A percentile compares a stretch with the other conserved stretches of the same genome.
phyloP scores from a whole-genome alignment of 2,888 invertebrate genomes.

The Dolichomitus sp. region DNA sequence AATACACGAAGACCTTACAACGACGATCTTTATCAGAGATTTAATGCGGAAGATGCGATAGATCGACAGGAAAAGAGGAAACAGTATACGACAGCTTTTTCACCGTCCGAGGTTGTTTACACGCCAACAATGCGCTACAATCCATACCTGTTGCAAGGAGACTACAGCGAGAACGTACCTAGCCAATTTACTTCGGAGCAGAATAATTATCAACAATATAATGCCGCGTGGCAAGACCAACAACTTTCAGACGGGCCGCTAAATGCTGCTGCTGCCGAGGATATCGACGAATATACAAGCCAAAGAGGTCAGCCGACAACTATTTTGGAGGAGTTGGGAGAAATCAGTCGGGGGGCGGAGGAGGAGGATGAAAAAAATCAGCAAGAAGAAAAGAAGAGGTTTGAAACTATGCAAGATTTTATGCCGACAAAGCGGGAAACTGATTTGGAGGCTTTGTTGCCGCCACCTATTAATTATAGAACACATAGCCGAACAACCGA shows the following conservation, averaged over 20 bases:
- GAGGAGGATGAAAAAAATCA: background rate
- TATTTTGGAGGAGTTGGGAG: background rate
- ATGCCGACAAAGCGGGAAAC: background rate
- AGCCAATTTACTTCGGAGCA: background rate
- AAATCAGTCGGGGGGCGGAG: background rate
- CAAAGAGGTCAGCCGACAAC: background rate
- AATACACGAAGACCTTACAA: background rate
- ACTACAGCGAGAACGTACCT: background rate
- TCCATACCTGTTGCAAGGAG: background rate
- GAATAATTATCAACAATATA: background rate
- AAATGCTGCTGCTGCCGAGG: background rate
- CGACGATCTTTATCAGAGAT: conserved; percentile 21
- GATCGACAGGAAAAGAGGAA: background rate
- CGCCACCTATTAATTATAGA: conserved; percentile 22
- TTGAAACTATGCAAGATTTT: background rate
- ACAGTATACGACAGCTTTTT: background rate
- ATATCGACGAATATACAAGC: background rate
- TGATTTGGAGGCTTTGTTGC: background rate
- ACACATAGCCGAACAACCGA: conserved; percentile 1
- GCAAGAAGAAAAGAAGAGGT: background rate
- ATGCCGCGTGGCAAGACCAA: background rate
- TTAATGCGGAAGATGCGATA: conserved; percentile 1
- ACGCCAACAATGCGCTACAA: background rate
- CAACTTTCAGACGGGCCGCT: background rate
- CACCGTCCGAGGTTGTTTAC: background rate